Evolutionary conservation across 2,888 invertebrate genomes (phyloP).

Genomic region (Horisme vitalbata): DNA sequence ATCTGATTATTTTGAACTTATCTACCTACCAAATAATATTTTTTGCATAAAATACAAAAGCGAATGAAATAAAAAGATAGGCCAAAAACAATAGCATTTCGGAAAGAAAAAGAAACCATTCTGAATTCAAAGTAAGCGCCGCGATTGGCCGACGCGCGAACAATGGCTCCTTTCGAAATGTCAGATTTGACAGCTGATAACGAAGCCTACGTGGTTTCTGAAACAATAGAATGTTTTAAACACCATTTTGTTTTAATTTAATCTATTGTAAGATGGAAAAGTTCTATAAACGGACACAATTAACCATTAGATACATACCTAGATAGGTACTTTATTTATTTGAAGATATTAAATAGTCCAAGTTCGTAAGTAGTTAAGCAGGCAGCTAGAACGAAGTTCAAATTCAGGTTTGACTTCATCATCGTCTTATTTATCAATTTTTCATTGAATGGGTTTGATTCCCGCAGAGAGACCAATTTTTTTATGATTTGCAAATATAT

Average conservation of each 20-base stretch:
- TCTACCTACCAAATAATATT: too few species aligned
- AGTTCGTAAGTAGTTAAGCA: too few species aligned
- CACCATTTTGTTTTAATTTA: slow-evolving; percentile 35
- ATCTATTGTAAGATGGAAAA: slow-evolving; percentile 5
- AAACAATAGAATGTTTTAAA: slow-evolving; percentile 40
- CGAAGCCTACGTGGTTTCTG: slow-evolving; percentile 33
- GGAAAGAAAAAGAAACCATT: slow-evolving; percentile 63
- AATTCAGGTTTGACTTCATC: too few species aligned
- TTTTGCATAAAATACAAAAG: too few species aligned
- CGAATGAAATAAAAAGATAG: slow-evolving; percentile 23
- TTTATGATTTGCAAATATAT: too few species aligned
- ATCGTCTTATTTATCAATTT: too few species aligned
- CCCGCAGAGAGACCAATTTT: too few species aligned
- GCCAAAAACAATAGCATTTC: slow-evolving; percentile 56
- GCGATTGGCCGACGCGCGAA: slow-evolving; percentile 58
- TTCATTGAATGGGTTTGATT: too few species aligned
- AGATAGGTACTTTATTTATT: too few species aligned
- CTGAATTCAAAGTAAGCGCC: slow-evolving; percentile 59
- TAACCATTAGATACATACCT: not conserved
- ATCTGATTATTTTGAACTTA: too few species aligned
- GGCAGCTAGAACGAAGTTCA: too few species aligned
- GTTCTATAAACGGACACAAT: not conserved
- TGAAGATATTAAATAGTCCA: too few species aligned
- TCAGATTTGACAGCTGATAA: slow-evolving; percentile 74
- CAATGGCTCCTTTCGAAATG: slow-evolving; percentile 64